Conservation (phyloP, 2,797 vertebrate genomes). For the Acipenser transmontanus region DNA sequence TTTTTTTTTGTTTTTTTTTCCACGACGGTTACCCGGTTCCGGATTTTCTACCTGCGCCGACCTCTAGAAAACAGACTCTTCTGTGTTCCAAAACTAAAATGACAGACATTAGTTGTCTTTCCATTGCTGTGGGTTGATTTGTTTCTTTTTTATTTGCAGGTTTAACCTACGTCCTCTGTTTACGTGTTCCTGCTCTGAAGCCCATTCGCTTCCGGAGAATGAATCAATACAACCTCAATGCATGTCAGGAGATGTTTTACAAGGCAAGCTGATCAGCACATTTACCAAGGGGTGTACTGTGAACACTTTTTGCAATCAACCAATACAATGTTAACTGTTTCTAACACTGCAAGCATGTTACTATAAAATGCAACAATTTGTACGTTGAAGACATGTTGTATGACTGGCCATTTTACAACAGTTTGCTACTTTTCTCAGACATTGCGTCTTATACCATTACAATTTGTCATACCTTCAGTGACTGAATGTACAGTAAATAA, state of each 20-base stretch:
- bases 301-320: slow-evolving; percentile 46
- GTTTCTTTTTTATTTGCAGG: slow-evolving; percentile 35
- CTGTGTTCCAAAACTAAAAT: too few relatives aligned
- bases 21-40: too few relatives aligned
- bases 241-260: slow-evolving; percentile 55
- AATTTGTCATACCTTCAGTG: slow-evolving; percentile 37
- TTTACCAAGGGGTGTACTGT: slow-evolving; percentile 40
- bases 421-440: slow-evolving; percentile 54
- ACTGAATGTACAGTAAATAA: slow-evolving; percentile 51
- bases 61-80: too few relatives aligned
- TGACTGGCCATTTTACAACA: slow-evolving; percentile 54
- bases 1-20: too few relatives aligned
- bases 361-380: slow-evolving; percentile 50
- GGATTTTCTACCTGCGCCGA: too few relatives aligned
- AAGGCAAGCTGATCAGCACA: slow-evolving; percentile 34
- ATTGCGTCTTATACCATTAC: slow-evolving; percentile 4
- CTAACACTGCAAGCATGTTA: slow-evolving; percentile 54
- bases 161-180: slow-evolving; percentile 36
- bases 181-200: slow-evolving; percentile 42
- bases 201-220: slow-evolving; percentile 51
- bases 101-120: not conserved
- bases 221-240: slow-evolving; percentile 54
- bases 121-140: not conserved
- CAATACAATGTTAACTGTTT: slow-evolving; percentile 41
- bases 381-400: slow-evolving; percentile 49